Conservation (phyloP, 1,140 invertebrate species). For the Trichogramma pretiosum region DNA sequence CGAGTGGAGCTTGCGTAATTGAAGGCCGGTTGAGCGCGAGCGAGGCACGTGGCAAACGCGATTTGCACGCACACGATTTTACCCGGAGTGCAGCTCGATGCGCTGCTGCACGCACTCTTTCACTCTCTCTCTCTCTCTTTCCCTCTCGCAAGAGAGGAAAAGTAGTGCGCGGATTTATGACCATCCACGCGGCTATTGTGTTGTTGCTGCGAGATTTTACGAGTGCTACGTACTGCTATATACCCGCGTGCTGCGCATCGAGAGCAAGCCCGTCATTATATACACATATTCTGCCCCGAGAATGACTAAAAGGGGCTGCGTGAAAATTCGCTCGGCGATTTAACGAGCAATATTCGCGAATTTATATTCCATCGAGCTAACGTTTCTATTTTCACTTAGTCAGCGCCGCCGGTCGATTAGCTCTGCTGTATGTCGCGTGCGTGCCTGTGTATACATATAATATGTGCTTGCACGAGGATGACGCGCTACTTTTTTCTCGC, state of each 20-base stretch:
- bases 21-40: slow-evolving; percentile 11
- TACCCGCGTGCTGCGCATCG: too few species aligned
- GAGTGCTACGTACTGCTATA: too few species aligned
- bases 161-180: background rate
- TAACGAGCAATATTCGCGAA: slow-evolving; percentile 39
- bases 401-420: too few species aligned
- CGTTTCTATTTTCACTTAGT: slow-evolving; percentile 42
- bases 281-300: too few species aligned
- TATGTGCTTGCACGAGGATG: too few species aligned
- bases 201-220: slow-evolving; percentile 42
- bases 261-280: too few species aligned
- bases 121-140: background rate
- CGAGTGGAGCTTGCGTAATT: background rate
- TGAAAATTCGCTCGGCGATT: slow-evolving; percentile 38
- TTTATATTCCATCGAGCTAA: slow-evolving; percentile 41
- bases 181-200: slow-evolving; percentile 28
- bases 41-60: slow-evolving; percentile 8
- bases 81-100: background rate
- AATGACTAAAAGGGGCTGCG: slow-evolving; percentile 11
- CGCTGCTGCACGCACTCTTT: background rate
- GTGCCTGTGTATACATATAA: too few species aligned
- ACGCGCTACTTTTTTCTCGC: background rate
- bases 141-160: background rate
- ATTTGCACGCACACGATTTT: background rate
- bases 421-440: too few species aligned